Conservation (phyloP, 2,888 invertebrate species). For the Hymenopus coronatus region DNA sequence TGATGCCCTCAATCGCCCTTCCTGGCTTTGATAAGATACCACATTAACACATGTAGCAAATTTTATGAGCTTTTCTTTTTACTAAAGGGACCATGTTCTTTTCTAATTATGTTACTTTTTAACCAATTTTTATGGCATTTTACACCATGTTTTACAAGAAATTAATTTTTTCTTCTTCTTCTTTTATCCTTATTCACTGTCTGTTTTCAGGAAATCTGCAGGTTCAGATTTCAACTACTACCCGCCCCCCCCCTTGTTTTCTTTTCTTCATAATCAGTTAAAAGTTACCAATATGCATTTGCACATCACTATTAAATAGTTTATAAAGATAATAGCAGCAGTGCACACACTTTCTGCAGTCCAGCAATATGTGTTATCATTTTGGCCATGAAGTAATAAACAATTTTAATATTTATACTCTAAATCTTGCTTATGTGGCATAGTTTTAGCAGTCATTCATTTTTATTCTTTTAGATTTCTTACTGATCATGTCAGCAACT, state of each 20-base stretch:
- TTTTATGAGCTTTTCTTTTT: not conserved
- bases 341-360: no score
- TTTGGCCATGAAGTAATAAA: no score
- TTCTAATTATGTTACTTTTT: not conserved
- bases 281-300: not conserved
- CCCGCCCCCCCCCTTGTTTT: no score
- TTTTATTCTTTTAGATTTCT: no score
- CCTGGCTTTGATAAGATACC: conserved; percentile 52
- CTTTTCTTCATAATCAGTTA: not conserved
- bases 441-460: no score
- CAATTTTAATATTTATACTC: no score
- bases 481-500: no score
- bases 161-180: not conserved
- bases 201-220: not conserved
- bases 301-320: not conserved
- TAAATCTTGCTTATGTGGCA: no score
- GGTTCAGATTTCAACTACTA: not conserved
- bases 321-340: no score
- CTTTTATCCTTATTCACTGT: not conserved
- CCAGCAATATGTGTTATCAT: no score
- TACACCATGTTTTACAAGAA: not conserved
- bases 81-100: not conserved
- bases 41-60: not conserved
- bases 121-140: not conserved
- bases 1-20: conserved; percentile 64